Evolutionary conservation across 1,140 invertebrate genomes (phyloP).

Genomic region (Zaprionus tsacasi): DNA sequence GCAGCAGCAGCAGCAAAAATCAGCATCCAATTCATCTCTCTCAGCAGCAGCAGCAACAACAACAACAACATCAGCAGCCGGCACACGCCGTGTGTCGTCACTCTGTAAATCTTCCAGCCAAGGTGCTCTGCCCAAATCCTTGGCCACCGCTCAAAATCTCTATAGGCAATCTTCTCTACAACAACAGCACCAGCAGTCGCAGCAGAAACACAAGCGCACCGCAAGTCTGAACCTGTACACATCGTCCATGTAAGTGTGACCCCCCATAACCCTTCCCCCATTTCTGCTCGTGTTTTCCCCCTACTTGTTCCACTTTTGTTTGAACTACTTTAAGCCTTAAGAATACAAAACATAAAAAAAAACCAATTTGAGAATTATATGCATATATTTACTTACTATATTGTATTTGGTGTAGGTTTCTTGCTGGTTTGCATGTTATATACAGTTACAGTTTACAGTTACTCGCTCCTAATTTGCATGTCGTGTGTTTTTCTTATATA

Average conservation of each 20-base stretch:
- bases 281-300: conserved; percentile 5
- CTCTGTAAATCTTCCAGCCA: conserved; percentile 72
- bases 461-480: conserved; percentile 65
- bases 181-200: conserved; percentile 42
- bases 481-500: conserved; percentile 24
- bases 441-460: conserved; percentile 42
- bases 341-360: not conserved
- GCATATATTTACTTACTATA: conserved; percentile 14
- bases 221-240: conserved; percentile 59
- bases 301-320: conserved; percentile 41
- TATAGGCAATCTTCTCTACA: conserved; percentile 45
- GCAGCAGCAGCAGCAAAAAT: conserved; percentile 41
- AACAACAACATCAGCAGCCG: conserved; percentile 48
- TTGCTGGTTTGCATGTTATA: conserved; percentile 66
- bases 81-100: conserved; percentile 53
- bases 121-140: conserved; percentile 70
- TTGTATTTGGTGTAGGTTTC: conserved; percentile 62
- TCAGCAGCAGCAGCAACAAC: conserved; percentile 32
- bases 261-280: not conserved
- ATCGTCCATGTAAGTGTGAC: conserved; percentile 73
- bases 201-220: conserved; percentile 67
- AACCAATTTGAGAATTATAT: conserved; percentile 14
- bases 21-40: conserved; percentile 55
- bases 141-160: conserved; percentile 69
- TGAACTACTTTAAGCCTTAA: conserved; percentile 41